phyloP scores from a whole-genome alignment of 2,888 invertebrate species.

The Machimus rusticus region DNA sequence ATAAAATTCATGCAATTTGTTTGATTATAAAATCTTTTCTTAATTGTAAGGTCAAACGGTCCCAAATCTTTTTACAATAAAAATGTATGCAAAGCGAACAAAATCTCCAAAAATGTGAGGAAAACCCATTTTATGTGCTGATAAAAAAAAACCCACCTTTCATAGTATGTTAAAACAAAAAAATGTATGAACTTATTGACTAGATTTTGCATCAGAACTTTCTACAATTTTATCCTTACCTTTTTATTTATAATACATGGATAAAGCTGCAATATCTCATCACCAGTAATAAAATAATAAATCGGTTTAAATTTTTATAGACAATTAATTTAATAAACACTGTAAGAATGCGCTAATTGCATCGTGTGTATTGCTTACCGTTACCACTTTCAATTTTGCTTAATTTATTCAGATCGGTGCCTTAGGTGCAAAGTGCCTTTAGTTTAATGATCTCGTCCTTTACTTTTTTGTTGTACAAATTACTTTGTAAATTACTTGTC shows the following conservation, averaged over 20 bases:
- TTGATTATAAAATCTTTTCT: background rate
- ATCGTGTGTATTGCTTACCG: background rate
- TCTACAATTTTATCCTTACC: too few relatives aligned
- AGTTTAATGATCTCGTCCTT: constrained; percentile 28
- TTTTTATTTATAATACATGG: too few relatives aligned
- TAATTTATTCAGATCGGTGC: constrained; percentile 5
- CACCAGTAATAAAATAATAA: background rate
- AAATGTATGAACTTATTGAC: too few relatives aligned
- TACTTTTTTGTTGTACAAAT: background rate
- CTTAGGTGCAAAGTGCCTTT: constrained; percentile 38
- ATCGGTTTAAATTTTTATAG: background rate
- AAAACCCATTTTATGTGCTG: background rate
- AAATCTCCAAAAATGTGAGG: background rate
- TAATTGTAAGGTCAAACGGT: background rate
- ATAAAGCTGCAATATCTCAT: background rate
- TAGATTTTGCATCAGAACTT: too few relatives aligned
- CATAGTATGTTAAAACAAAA: too few relatives aligned
- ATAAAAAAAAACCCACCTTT: too few relatives aligned
- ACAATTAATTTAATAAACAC: background rate
- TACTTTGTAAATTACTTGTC: background rate
- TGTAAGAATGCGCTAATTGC: background rate
- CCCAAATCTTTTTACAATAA: background rate
- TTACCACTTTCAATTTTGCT: background rate
- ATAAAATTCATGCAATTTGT: background rate
- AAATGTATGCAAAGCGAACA: background rate